Conservation (phyloP, 2,888 invertebrate genomes). For the Thumatha senex region DNA sequence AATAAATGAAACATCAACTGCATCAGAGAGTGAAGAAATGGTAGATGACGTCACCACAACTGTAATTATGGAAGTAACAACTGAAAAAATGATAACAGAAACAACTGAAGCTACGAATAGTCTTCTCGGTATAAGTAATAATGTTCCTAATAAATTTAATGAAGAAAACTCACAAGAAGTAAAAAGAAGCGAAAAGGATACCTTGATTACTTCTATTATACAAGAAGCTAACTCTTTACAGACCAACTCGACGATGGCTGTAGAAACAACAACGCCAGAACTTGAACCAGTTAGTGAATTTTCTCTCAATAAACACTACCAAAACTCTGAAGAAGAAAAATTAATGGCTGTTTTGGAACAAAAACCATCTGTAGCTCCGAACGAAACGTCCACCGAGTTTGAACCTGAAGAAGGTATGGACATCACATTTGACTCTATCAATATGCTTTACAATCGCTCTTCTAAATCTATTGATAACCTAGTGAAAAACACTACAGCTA, state of each 20-base stretch:
- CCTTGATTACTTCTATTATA: slow-evolving; percentile 30
- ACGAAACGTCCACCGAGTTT: slow-evolving; percentile 37
- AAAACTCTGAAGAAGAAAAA: slow-evolving; percentile 42
- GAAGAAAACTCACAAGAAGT: slow-evolving; percentile 17
- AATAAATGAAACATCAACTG: not conserved
- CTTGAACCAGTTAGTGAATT: slow-evolving; percentile 37
- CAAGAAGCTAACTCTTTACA: slow-evolving; percentile 34
- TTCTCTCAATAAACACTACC: slow-evolving; percentile 45
- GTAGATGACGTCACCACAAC: slow-evolving; percentile 8
- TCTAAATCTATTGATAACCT: slow-evolving; percentile 61
- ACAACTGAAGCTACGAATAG: not conserved
- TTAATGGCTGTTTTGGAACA: slow-evolving; percentile 48
- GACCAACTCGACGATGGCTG: slow-evolving; percentile 20
- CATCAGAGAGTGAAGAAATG: not conserved
- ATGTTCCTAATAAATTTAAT: slow-evolving; percentile 3
- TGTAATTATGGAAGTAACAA: slow-evolving; percentile 15
- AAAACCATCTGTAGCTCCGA: slow-evolving; percentile 22
- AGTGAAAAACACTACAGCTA: slow-evolving; percentile 19
- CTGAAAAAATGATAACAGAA: slow-evolving; percentile 2
- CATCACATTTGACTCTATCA: slow-evolving; percentile 67
- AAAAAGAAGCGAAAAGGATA: slow-evolving; percentile 11
- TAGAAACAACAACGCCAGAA: slow-evolving; percentile 30
- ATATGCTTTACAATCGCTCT: slow-evolving; percentile 62
- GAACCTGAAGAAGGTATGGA: slow-evolving; percentile 50
- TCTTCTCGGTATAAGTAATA: not conserved